These are phyloP conservation scores for Gambusia affinis DNA, from an alignment of 2,113 vertebrate genomes.

Conservation along the genomic window DNA sequence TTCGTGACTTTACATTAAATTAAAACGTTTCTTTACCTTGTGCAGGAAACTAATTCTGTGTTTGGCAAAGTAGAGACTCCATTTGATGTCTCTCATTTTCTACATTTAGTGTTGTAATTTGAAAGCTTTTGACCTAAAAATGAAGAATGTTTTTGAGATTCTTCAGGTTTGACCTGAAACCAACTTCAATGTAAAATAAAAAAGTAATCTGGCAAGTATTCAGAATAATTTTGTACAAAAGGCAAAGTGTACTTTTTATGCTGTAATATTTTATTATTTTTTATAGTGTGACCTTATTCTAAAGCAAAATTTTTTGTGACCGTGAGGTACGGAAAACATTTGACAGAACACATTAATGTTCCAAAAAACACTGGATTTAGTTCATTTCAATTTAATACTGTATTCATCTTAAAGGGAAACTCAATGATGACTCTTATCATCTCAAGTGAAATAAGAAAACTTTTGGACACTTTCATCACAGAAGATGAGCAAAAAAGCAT, in stretches of 20 bases:
- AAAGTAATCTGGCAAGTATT: neutral
- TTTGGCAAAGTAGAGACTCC: neutral
- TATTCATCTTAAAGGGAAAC: too few relatives aligned
- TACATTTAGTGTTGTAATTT: neutral
- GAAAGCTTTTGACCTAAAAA: neutral
- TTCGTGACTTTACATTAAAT: neutral
- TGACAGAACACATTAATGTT: neutral
- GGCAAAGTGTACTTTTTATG: neutral
- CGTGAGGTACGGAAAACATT: too few relatives aligned
- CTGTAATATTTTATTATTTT: too few relatives aligned
- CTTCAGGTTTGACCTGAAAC: neutral
- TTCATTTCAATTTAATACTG: neutral
- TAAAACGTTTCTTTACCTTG: neutral
- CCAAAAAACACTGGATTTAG: neutral
- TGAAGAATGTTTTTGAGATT: neutral
- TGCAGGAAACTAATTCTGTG: neutral
- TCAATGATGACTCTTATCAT: too few relatives aligned
- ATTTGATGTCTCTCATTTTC: neutral
- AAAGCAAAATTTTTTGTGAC: neutral
- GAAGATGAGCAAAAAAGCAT: too few relatives aligned
- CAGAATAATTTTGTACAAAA: neutral
- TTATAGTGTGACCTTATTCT: neutral
- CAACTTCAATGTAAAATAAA: neutral
- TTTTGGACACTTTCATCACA: too few relatives aligned
- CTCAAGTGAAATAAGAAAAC: too few relatives aligned